Evolutionary conservation across 2,113 vertebrate genomes (phyloP).

Genomic region (Heloderma charlesbogerti): DNA sequence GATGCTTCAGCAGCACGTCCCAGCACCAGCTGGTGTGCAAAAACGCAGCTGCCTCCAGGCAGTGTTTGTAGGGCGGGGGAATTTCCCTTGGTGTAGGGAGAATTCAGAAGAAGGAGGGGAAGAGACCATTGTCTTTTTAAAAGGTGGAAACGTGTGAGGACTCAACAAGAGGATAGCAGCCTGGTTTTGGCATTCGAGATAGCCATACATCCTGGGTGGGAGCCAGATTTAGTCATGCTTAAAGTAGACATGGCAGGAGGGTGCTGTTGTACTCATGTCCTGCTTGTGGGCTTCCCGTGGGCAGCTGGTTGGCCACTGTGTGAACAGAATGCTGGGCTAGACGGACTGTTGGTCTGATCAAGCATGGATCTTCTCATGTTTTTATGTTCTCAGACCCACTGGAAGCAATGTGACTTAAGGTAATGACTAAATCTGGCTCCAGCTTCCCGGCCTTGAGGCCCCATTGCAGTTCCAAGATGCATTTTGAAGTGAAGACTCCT

Average conservation of each 20-base stretch:
- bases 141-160: too few relatives aligned
- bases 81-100: background rate
- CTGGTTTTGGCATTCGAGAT: background rate
- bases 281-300: too few relatives aligned
- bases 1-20: background rate
- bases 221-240: background rate
- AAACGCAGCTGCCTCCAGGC: background rate
- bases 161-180: background rate
- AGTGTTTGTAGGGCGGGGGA: background rate
- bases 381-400: too few relatives aligned
- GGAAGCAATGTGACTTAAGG: too few relatives aligned
- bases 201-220: background rate
- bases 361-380: too few relatives aligned
- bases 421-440: too few relatives aligned
- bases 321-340: too few relatives aligned
- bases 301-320: too few relatives aligned
- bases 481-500: too few relatives aligned
- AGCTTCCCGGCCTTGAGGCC: background rate
- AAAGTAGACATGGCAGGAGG: too few relatives aligned
- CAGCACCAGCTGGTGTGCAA: constrained; percentile 17
- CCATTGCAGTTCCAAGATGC: background rate
- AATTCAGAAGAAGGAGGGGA: background rate
- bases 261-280: too few relatives aligned
- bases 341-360: too few relatives aligned
- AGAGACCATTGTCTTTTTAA: background rate